Percentiles rank a stretch among this genome's conserved stretches.
These are phyloP conservation scores for Drosophila borealis DNA, from an alignment of 2,888 invertebrate genomes.

Conservation along the genomic window DNA sequence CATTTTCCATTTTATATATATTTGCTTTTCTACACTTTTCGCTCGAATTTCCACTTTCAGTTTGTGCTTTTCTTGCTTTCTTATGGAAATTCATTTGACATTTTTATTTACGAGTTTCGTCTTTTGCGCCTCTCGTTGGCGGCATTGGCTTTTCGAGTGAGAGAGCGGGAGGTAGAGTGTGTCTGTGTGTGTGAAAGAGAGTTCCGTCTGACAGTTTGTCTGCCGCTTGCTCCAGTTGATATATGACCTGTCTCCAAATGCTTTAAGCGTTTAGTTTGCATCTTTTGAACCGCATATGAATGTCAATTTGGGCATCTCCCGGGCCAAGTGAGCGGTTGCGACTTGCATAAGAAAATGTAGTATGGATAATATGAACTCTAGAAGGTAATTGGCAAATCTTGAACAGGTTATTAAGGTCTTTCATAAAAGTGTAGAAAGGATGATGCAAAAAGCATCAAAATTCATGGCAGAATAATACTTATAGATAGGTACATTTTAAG, in stretches of 20 bases:
- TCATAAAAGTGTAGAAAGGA: slow-evolving; percentile 1
- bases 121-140: slow-evolving; percentile 43
- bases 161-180: neutral
- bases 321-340: slow-evolving; percentile 4
- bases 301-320: slow-evolving; percentile 47
- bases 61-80: slow-evolving; percentile 59
- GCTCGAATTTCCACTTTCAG: slow-evolving; percentile 54
- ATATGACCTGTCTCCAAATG: slow-evolving; percentile 49
- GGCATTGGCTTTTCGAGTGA: slow-evolving; percentile 41
- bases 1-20: slow-evolving; percentile 22
- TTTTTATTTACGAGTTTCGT: slow-evolving; percentile 71
- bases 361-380: slow-evolving; percentile 8
- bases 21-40: slow-evolving; percentile 10
- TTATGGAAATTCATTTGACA: slow-evolving; percentile 72
- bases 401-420: neutral
- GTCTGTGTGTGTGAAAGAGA: neutral
- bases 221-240: slow-evolving; percentile 53
- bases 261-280: slow-evolving; percentile 56
- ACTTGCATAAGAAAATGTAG: slow-evolving; percentile 14
- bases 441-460: too few relatives aligned
- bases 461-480: too few relatives aligned
- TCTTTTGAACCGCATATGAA: slow-evolving; percentile 50
- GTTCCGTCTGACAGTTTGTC: slow-evolving; percentile 32
- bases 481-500: too few relatives aligned
- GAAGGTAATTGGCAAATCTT: slow-evolving; percentile 12